Evolutionary conservation across 2,113 vertebrate genomes (phyloP), one percentile per base, ranked within the genome.

Genomic region (Pontoporia blainvillei): DNA sequence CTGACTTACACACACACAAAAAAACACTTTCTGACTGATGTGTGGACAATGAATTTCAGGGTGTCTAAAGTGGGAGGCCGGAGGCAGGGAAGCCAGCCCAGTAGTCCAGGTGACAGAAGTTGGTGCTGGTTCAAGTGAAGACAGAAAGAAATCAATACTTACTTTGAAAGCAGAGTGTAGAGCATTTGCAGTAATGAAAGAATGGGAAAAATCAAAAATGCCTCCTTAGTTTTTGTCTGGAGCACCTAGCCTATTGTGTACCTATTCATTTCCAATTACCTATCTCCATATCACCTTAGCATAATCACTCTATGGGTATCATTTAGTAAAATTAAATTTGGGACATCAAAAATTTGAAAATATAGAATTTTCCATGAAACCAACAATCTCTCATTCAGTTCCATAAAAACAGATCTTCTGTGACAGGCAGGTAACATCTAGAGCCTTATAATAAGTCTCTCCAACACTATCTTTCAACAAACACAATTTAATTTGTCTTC

Each of bases 311-410:
- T 13, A 0, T 61, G 44, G 27, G 36, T 49, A 79, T 64, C 41
- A 41, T 8, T 34, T 21, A 79, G 67, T 14, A n/a, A 96, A 97
- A 96, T 85, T 64, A 84, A 96, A 95, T 94, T 94, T 86, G 44
- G 14, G 11, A 36, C 59, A 64, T 90, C 49, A 79, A 73, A 86
- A 87, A 44, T 49, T 69, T 87, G 82, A 94, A 96, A 96, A 76
- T 73, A 82, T 2, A 75, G 67, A 52, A 71, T 84, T 91, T 91
- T 82, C 36, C 76, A 36, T 76, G 52, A 95, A 91, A 93, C 62
- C 14, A 11, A 36, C 34, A 69, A 61, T 89, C 36, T 41, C 86
- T 81, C 72, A 89, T 94, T 61, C 29, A 34, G 44, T 49, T 39
- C 21, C 34, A n/a, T 71, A 71, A 91, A 93, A 75, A 64, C 41